Evolutionary conservation across 37 sponge, comb jelly and placozoan genomes (phyloP), one percentile per base, ranked within the genome.

Genomic region (Spongilla lacustris): DNA sequence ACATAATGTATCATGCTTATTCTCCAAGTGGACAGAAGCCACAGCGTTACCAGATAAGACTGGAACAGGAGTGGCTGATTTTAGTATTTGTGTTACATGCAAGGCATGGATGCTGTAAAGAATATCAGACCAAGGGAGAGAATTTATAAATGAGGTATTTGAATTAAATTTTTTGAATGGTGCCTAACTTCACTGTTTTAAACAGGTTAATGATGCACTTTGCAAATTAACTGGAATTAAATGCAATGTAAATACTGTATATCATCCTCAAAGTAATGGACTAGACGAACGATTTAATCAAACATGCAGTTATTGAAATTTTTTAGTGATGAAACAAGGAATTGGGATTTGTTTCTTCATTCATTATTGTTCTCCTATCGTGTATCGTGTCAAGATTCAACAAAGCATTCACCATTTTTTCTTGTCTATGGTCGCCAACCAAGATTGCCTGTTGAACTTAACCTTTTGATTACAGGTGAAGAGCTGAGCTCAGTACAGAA

Each of bases 231-330:
- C 72, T 29, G 85, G 78, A 32, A 38, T 88, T 27, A 28, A 73
- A 30, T 29, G 70, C 34, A 41, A 31, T 28, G n/a, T 83, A 10
- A 87, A 75, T 27, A 87, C 41, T 76, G 67, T 75, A 26, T 87
- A 87, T 41, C 88, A 87, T 41, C 88, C 75, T 26, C 88, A 87
- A 76, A 74, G 36, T 26, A 82, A 87, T 36, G 88, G 88, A 23
- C 33, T 87, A 28, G 88, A 74, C 48, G 88, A 87, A 41, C 30
- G 88, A 36, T 68, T 87, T 1, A 87, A 87, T 85, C 82, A 87
- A 85, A 87, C 82, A 11, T 76, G 41, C 32, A 36, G 36, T 46
- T 88, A 17, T 24, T 67, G 58, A 78, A 77, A 50, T 75, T 80
- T 67, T 8, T 78, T 26, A 30, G 29, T 5, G 69, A 26, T n/a